Evolutionary conservation across 2,797 vertebrate genomes (phyloP), one percentile per base, ranked within the genome.

Genomic region (Pangasius djambal): DNA sequence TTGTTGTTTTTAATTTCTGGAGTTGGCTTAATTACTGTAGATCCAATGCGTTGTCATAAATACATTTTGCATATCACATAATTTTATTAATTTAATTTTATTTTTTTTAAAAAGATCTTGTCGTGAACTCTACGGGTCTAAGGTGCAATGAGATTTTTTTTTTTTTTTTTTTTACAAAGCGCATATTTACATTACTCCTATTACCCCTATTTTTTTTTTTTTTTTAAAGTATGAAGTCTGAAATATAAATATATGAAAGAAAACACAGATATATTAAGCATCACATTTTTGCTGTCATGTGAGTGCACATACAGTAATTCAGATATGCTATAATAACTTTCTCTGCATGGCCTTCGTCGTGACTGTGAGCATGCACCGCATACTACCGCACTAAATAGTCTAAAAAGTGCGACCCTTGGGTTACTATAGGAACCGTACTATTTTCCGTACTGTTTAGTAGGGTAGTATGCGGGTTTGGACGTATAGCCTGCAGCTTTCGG

Each of bases 401-500:
- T 22, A 40, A 10, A 67, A 10, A 22, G 48, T 40, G 37, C 44
- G 3, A 1, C 22, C 48, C 20, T 34, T 37, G 5, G 12, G 40
- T 55, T 82, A 79, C 75, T 86, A 63, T 75, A 31, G 65, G 44
- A 31, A 57, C 74, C 77, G 63, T 40, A 70, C 75, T 81, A 0
- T 28, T 25, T 22, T 1, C 74, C 77, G 63, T 40, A 81, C 75
- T 81, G 0, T 28, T 69, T 70, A 87, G 86, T 81, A 55, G 22
- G 78, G 31, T 55, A 87, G 86, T 82, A 70, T 87, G 78, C 86
- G 86, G 44, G 31, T 87, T 55, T 57, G 84, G 84, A 89, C 92
- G 92, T 55, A 92, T 92, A 86, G 92, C n/a, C 95, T 92, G 95
- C 94, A 95, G 95, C 92, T 93, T 65, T 85, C n/a, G 81, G 81